Base-by-base conservation (phyloP, 2,888 invertebrate species). In the Apodemia hepburni region DNA sequence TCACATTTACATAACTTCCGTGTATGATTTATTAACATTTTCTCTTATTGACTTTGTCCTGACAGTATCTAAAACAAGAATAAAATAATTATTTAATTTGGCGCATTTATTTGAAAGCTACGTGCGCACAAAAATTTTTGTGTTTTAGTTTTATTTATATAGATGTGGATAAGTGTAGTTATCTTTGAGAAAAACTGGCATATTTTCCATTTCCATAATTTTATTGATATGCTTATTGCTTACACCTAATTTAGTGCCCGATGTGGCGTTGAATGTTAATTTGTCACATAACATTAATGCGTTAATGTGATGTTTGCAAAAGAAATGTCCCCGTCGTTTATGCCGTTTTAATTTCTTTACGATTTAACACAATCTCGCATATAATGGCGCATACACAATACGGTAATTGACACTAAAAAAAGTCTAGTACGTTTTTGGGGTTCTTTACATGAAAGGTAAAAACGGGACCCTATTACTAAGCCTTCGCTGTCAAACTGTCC, bases 201-300 rank as follows among this genome's bases (percentile, higher is more conserved):
- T 17, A 47, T 47, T 45, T 45, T 45, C 6, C 45, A 45, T 45
- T 45, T n/a, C n/a, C 45, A 45, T 45, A 45, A 45, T 45, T 45
- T 45, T 45, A 45, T 45, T 45, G n/a, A 45, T 45, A 45, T 45
- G 45, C n/a, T n/a, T 45, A 45, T n/a, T n/a, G n/a, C n/a, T n/a
- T n/a, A n/a, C 45, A n/a, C 45, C 45, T 45, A 45, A n/a, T 45
- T n/a, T 45, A 45, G 45, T n/a, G n/a, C 45, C 45, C n/a, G n/a
- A 45, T 45, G 45, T n/a, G 45, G 6, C 12, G 22, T 12, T 18
- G 51, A 51, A 51, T 51, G 51, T 51, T 51, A 51, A 22, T 51
- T 51, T 51, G 51, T 11, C 12, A 22, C 18, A 22, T 22, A 51
- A 51, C 51, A 51, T 51, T 51, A 51, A 51, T 12, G 22, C 18